Evolutionary conservation across 2,797 vertebrate species (phyloP), one percentile per base, ranked within the genome.

Genomic region (Gallinago nigripennis): DNA sequence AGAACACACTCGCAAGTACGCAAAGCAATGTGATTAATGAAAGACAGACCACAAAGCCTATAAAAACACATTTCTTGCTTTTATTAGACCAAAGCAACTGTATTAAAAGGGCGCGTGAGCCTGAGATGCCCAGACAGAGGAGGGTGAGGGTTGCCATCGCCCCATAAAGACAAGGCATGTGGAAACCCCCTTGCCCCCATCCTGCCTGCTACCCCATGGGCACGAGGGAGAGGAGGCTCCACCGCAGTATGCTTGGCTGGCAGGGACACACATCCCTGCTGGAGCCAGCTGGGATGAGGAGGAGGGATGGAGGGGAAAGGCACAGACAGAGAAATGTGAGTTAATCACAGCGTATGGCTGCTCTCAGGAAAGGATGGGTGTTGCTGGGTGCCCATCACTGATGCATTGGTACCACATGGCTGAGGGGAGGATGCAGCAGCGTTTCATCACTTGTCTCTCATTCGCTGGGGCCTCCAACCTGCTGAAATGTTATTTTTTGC

Each of bases 1-100:
- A 90, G 94, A 94, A 94, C 89, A 86, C 94, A 90, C 90, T 28
- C 90, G 48, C 86, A 82, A 91, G 69, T 78, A 86, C 0, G 8
- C 82, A 70, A 46, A 95, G 89, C 91, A 96, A 95, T 80, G 64
- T 68, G 68, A 96, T 94, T 96, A 93, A 96, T 90, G 87, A 83
- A 87, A 96, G 87, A 85, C 91, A 91, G 92, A 94, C 94, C 94
- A 69, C 87, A 94, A 91, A 56, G 79, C 84, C 95, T 83, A 91
- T 83, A 85, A 94, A 96, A 95, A 88, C 64, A 92, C 80, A 69
- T 76, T 93, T 85, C 71, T 93, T 75, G 43, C 69, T 87, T 95
- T 97, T 94, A 95, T 94, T 91, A 96, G 87, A 78, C 91, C 72
- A 72, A 86, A 82, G 46, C 45, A 65, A 81, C 65, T 71, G 64